A percentile compares a stretch with the other conserved stretches of the same genome.
Conservation (phyloP, 2,888 invertebrate species). For the Harpagoxenus sublaevis region DNA sequence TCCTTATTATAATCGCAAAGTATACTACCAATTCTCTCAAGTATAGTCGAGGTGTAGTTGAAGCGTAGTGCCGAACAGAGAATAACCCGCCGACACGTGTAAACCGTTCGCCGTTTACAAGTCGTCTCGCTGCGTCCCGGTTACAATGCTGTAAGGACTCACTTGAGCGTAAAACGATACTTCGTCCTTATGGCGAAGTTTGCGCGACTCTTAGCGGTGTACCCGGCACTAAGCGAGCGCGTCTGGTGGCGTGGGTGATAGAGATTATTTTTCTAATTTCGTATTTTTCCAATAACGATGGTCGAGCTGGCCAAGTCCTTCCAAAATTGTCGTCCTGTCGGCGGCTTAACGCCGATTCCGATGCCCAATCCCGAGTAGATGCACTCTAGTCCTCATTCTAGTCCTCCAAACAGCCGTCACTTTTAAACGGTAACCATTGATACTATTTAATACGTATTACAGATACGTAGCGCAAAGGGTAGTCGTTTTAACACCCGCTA, state of each 20-base stretch:
- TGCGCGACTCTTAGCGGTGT: not conserved
- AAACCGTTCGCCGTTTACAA: conserved; percentile 28
- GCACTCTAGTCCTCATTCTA: conserved; percentile 34
- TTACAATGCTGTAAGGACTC: conserved; percentile 6
- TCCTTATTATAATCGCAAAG: conserved; percentile 35
- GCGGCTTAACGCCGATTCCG: conserved; percentile 10
- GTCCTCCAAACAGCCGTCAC: not conserved
- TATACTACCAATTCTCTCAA: conserved; percentile 32
- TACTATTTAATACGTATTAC: conserved; percentile 27
- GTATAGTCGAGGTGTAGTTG: conserved; percentile 37
- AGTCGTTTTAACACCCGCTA: not conserved
- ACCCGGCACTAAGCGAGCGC: conserved; percentile 6
- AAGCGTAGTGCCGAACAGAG: conserved; percentile 33
- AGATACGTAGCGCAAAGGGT: not conserved
- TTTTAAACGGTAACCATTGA: conserved; percentile 27
- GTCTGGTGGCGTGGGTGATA: conserved; percentile 63
- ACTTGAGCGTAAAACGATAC: not conserved
- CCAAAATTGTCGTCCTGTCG: conserved; percentile 71
- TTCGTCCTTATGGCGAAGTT: not conserved
- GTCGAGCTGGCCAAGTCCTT: conserved; percentile 62
- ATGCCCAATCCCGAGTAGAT: conserved; percentile 39
- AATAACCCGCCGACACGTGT: conserved; percentile 22
- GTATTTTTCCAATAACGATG: conserved; percentile 67
- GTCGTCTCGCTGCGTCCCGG: conserved; percentile 15
- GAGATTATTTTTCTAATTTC: conserved; percentile 82